Evolutionary conservation across 2,888 invertebrate genomes (phyloP), one percentile per base, ranked within the genome.

Genomic region (Spodoptera littoralis): DNA sequence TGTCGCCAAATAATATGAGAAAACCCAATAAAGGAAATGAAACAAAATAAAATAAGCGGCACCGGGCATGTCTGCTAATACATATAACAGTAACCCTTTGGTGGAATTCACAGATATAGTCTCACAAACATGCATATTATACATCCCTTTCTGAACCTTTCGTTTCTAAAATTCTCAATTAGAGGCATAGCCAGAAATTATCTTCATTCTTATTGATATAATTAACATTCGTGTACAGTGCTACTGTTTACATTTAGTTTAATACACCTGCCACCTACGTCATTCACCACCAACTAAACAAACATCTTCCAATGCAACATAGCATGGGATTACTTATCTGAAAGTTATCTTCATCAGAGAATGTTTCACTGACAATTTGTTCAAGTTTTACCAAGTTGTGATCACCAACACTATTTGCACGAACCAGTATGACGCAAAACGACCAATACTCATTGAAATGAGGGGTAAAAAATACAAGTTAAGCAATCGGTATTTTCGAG

Each of bases 211-310:
- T 13, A 8, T 22, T 36, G 50, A 27, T 27, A 24, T 27, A 47
- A 36, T 27, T 13, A 24, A 36, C 36, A 68, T 44, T 44, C 43
- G 13, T 6, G 13, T 43, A 48, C 58, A 60, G 60, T 41, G 27
- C 30, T 51, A 11, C 4, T 50, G 18, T 60, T 58, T 42, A 18
- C 9, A 13, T 22, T 48, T 12, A 36, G 42, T 49, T 59, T 50
- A 48, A 51, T 63, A 55, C 51, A 47, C 60, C 8, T 51, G 56
- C 52, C 43, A 55, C 57, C n/a, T 63, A 24, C 76, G 75, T 76
- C 72, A 75, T 49, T 52, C 48, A 30, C 24, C 30, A 60, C 43
- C 65, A 56, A 30, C 70, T 65, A 64, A 55, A 46, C 50, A 73
- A 69, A 70, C 41, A 62, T 53, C 62, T 65, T 50, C 46, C 36